Evolutionary conservation across 37 sponge, comb jelly and placozoan species (phyloP), one percentile per base, ranked within the genome.

Genomic region (Agelas oroides): DNA sequence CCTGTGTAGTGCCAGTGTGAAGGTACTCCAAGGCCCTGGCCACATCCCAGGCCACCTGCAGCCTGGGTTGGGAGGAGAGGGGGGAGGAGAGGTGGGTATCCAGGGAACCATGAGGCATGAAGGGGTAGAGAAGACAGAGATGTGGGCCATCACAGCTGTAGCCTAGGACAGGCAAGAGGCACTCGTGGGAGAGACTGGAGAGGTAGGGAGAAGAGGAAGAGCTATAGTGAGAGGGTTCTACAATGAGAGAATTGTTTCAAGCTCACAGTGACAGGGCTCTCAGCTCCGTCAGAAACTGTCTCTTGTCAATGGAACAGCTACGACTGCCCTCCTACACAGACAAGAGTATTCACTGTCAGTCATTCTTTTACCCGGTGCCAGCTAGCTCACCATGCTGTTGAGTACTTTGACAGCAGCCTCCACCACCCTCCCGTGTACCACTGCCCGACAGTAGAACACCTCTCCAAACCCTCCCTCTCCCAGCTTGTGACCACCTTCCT

Each of bases 381-480:
- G 8, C 23, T 25, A 25, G 37, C 46, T 24, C 32, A 87, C 87
- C 66, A 73, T 63, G 65, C 86, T 83, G 24, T 28, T 65, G 39
- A 97, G 81, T 5, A 83, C 85, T 65, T 97, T 97, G 40, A 97
- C 89, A 24, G 98, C 98, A 5, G 91, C 87, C 18, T 77, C 73
- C 16, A 80, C 85, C 19, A 53, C 17, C 41, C 53, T 36, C 46
- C 73, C 62, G 12, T 59, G 38, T 8, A 59, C 28, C 28, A 34
- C 0, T 34, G 78, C 41, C 40, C 88, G 25, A 1, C 19, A 39
- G 63, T 85, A 41, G 61, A 80, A 97, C 36, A 97, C 98, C 25
- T 90, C 86, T 17, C 98, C 98, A 81, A 93, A 97, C 18, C 96
- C 96, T 17, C 98, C 98, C 75, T 93, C 89, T 20, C 98, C 98